These are phyloP conservation scores for Muscicapa striata DNA, from an alignment of 2,797 vertebrate species.

Conservation along the genomic window DNA sequence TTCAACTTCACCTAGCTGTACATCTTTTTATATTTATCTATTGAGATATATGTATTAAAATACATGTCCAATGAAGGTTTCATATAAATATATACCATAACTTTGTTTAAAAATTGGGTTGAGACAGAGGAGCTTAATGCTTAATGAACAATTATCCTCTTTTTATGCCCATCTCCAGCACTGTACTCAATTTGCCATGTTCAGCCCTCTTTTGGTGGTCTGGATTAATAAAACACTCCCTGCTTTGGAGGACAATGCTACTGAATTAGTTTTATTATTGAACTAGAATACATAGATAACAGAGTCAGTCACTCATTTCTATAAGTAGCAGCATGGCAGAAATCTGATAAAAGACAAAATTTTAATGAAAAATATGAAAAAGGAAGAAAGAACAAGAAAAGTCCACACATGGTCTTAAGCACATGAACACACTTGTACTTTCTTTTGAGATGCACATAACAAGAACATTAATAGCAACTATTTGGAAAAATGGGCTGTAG, in stretches of 20 bases:
- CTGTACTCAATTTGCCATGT: not conserved
- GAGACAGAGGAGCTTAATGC: not conserved
- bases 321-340: not conserved
- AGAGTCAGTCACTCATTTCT: not conserved
- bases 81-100: not conserved
- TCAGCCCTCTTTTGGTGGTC: not conserved
- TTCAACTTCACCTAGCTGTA: not conserved
- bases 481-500: not conserved
- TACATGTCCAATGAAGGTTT: not conserved
- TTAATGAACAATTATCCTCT: not conserved
- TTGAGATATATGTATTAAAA: not conserved
- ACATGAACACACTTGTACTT: not conserved
- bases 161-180: not conserved
- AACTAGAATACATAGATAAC: not conserved
- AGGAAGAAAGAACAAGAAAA: not conserved
- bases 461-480: not conserved
- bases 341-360: not conserved
- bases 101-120: not conserved
- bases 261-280: not conserved
- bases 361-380: not conserved
- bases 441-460: not conserved
- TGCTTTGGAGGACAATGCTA: not conserved
- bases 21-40: not conserved
- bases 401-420: not conserved
- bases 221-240: not conserved